Evolutionary conservation across 2,888 invertebrate genomes (phyloP), one percentile per base, ranked within the genome.

Genomic region (Mimas tiliae): DNA sequence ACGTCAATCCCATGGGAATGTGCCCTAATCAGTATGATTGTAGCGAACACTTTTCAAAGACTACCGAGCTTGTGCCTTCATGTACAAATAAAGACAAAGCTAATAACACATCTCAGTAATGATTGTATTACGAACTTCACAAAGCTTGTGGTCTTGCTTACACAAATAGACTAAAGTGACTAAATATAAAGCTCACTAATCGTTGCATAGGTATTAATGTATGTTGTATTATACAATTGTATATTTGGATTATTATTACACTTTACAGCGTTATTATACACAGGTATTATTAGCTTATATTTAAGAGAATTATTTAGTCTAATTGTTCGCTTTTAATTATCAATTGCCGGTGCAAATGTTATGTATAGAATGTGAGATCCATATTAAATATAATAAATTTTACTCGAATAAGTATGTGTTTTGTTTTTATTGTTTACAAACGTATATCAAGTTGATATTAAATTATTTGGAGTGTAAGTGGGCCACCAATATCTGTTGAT

Each of bases 271-370:
- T 69, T 67, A 70, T 64, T 68, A 66, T 68, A 71, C 66, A 68
- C 64, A 71, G 68, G 70, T 75, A 76, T 74, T 72, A 74, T 69
- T 70, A 71, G 68, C 63, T 74, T 68, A 63, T 52, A 38, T 67
- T 51, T 68, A 67, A 65, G 64, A 48, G 52, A 58, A 33, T 66
- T 67, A 33, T 42, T 67, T 70, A 70, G 66, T 63, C 19, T 65
- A 62, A 65, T 67, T 68, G 66, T 64, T 76, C 71, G 70, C 72
- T 74, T 70, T 70, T 68, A 66, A 55, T 72, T 71, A 64, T 65
- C 68, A 67, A 70, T 63, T 71, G 66, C 70, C 68, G 65, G 69
- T 73, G 70, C 71, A 74, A 72, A 72, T 73, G n/a, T n/a, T n/a
- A 68, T 76, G 65, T 71, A 69, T 68, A 69, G 64, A 70, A 72